Conservation (phyloP, 2,888 invertebrate species). For the Punctoribates punctum region DNA sequence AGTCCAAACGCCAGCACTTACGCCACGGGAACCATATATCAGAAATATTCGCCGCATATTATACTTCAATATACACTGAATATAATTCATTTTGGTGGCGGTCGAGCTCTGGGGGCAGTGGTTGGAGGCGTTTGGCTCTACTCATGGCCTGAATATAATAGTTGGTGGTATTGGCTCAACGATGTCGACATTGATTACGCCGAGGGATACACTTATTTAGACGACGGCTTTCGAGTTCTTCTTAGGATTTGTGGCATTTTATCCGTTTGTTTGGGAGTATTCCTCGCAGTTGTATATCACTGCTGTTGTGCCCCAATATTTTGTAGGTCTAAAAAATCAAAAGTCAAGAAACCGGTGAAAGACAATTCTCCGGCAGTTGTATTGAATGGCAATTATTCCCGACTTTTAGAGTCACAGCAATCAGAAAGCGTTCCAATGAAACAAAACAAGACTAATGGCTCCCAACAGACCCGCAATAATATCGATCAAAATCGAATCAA, state of each 20-base stretch:
- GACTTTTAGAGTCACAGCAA: conserved; percentile 22
- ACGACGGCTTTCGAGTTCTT: conserved; percentile 39
- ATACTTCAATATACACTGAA: conserved; percentile 46
- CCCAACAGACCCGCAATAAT: background rate
- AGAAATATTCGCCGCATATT: conserved; percentile 43
- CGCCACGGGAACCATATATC: conserved; percentile 42
- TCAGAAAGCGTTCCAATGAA: conserved; percentile 18
- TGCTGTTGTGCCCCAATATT: conserved; percentile 36
- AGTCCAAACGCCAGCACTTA: conserved; percentile 42
- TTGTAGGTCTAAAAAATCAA: background rate
- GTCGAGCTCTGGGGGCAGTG: conserved; percentile 42
- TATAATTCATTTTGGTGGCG: conserved; percentile 47
- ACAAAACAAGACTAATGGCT: background rate
- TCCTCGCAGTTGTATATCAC: conserved; percentile 39
- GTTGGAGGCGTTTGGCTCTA: conserved; percentile 39
- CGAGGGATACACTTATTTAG: conserved; percentile 35
- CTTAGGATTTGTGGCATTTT: conserved; percentile 37
- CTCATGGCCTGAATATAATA: conserved; percentile 39
- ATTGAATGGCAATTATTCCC: conserved; percentile 30
- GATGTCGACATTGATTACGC: conserved; percentile 27
- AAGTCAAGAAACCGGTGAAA: background rate
- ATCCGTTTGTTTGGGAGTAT: conserved; percentile 12
- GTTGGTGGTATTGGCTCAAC: conserved; percentile 43
- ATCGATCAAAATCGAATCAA: background rate
- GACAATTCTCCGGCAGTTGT: conserved; percentile 21